A percentile compares a stretch with the other conserved stretches of the same genome.
Evolutionary conservation across 2,888 invertebrate species (phyloP).

Genomic region (Acanthosepion lycidas): DNA sequence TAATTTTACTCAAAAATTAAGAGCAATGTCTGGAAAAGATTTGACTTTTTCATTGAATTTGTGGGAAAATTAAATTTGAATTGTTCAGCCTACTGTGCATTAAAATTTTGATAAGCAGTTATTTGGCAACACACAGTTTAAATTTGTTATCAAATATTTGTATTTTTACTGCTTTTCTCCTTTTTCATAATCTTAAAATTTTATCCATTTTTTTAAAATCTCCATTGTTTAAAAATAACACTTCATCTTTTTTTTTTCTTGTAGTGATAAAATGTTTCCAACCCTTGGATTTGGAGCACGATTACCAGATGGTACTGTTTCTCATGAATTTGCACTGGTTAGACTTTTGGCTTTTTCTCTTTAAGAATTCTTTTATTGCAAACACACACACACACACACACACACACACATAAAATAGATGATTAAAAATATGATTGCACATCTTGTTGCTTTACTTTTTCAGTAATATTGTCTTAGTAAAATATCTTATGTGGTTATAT

Average conservation of each 20-base stretch:
- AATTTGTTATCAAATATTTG: neutral
- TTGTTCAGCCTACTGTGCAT: no score
- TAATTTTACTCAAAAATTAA: no score
- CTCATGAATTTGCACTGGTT: constrained; percentile 77
- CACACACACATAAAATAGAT: neutral
- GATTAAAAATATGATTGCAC: no score
- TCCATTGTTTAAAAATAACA: neutral
- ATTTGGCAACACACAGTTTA: no score
- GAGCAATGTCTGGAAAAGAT: no score
- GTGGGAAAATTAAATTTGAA: no score
- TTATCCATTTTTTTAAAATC: neutral
- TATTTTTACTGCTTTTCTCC: neutral
- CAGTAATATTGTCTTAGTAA: no score
- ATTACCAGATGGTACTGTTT: constrained; percentile 76
- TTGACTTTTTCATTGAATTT: no score
- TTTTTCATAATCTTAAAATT: neutral
- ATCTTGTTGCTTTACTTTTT: no score
- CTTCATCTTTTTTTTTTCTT: constrained; percentile 52
- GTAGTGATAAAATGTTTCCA: constrained; percentile 78
- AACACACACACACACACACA: no score
- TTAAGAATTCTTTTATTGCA: neutral
- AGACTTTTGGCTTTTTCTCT: constrained; percentile 50
- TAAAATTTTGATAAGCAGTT: no score
- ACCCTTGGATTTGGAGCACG: constrained; percentile 78
- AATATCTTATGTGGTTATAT: no score